Conservation (phyloP, 1,140 invertebrate genomes). For the Calosoma granatense region DNA sequence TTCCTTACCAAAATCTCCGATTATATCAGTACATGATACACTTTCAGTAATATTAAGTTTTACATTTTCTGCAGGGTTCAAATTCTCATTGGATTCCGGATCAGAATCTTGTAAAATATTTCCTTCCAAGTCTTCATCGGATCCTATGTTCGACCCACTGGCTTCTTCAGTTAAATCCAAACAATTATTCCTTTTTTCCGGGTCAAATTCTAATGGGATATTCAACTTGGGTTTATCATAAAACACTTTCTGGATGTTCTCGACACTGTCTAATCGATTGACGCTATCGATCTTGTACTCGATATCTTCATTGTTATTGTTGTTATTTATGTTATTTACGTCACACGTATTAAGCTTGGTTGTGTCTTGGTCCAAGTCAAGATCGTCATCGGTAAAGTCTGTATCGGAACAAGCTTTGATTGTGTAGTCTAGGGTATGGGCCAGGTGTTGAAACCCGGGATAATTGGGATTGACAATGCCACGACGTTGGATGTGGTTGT, state of each 20-base stretch:
- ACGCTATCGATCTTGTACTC: conserved; percentile 37
- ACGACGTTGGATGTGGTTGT: conserved; percentile 31
- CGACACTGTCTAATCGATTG: conserved; percentile 42
- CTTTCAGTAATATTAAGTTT: neutral
- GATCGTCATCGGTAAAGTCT: conserved; percentile 41
- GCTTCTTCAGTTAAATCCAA: neutral
- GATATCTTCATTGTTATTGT: conserved; percentile 30
- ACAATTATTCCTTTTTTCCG: conserved; percentile 14
- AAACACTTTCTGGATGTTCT: conserved; percentile 43
- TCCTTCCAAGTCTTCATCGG: neutral
- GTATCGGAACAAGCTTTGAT: conserved; percentile 32
- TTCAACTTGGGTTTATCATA: conserved; percentile 49
- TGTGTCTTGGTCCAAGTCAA: conserved; percentile 24
- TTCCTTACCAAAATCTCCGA: conserved; percentile 44
- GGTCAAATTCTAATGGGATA: conserved; percentile 27
- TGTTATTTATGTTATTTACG: conserved; percentile 28
- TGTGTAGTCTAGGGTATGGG: conserved; percentile 39
- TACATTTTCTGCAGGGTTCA: neutral
- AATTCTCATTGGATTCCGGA: neutral
- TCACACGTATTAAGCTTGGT: conserved; percentile 24
- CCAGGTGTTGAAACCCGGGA: conserved; percentile 56
- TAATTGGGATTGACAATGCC: conserved; percentile 72
- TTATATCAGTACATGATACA: conserved; percentile 31
- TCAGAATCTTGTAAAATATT: neutral
- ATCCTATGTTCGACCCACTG: neutral